Percentiles rank a stretch among this genome's conserved stretches.
These are phyloP conservation scores for Coelinius sp. DNA, from an alignment of 2,888 invertebrate species.

Conservation along the genomic window DNA sequence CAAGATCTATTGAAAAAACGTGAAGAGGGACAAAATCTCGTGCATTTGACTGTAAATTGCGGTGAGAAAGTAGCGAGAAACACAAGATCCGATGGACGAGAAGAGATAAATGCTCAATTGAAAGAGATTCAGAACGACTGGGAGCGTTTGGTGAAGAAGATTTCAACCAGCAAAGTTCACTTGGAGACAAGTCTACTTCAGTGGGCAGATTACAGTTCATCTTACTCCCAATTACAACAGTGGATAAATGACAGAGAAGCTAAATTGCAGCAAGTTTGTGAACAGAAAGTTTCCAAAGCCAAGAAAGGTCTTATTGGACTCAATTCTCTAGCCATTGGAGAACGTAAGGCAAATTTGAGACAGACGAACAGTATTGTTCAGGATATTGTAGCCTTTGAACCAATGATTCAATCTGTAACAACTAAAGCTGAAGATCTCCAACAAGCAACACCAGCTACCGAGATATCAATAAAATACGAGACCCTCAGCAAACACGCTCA, in stretches of 20 bases:
- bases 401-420: constrained; percentile 96
- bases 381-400: constrained; percentile 96
- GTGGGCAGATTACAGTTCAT: constrained; percentile 97
- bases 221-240: constrained; percentile 91
- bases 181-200: constrained; percentile 91
- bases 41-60: constrained; percentile 89
- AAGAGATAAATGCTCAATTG: constrained; percentile 87
- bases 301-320: constrained; percentile 85
- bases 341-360: constrained; percentile 89
- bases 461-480: constrained; percentile 93
- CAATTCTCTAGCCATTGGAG: constrained; percentile 85
- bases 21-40: constrained; percentile 89
- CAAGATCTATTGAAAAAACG: constrained; percentile 85
- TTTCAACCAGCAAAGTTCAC: constrained; percentile 92
- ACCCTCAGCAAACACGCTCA: constrained; percentile 91
- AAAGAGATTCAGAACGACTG: constrained; percentile 93
- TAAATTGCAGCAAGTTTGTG: constrained; percentile 90
- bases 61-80: constrained; percentile 92
- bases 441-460: constrained; percentile 91
- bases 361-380: constrained; percentile 96
- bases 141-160: constrained; percentile 91
- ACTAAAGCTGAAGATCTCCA: constrained; percentile 93
- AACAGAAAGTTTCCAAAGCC: constrained; percentile 85
- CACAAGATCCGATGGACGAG: constrained; percentile 90
- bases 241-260: constrained; percentile 96